Evolutionary conservation across 2,797 vertebrate species (phyloP).

Genomic region (Etheostoma nigrum): DNA sequence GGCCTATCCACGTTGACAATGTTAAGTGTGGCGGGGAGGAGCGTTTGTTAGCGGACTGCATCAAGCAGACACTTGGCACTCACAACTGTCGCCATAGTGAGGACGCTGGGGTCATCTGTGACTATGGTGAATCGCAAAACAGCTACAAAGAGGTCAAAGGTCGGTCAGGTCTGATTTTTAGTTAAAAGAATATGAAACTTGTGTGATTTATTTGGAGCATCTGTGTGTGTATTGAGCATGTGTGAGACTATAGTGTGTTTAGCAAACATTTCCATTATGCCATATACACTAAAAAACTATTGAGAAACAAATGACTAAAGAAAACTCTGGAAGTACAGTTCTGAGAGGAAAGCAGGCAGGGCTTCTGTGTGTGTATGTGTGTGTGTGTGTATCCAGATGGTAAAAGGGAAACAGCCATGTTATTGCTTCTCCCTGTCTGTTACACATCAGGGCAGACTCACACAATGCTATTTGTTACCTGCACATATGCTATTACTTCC

Average conservation of each 20-base stretch:
- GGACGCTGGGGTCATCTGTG: conserved; percentile 96
- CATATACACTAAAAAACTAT: conserved; percentile 41
- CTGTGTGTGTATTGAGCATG: background rate
- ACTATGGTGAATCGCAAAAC: conserved; percentile 84
- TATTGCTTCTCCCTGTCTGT: conserved; percentile 68
- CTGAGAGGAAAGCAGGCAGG: conserved; percentile 1
- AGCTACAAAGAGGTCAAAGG: conserved; percentile 78
- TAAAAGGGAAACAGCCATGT: conserved; percentile 59
- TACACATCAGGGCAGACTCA: conserved; percentile 52
- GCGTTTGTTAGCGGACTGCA: conserved; percentile 90
- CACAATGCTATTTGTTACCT: conserved; percentile 57
- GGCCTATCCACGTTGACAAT: conserved; percentile 95
- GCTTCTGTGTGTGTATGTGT: conserved; percentile 18
- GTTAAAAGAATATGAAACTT: background rate
- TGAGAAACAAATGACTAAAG: conserved; percentile 41
- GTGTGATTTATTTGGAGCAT: conserved; percentile 15
- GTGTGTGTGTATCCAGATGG: conserved; percentile 63
- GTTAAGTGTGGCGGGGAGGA: conserved; percentile 93
- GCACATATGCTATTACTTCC: conserved; percentile 58
- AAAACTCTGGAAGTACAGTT: conserved; percentile 8
- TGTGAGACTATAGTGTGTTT: conserved; percentile 43
- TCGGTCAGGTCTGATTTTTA: conserved; percentile 47
- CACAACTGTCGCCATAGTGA: conserved; percentile 98
- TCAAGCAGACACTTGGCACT: conserved; percentile 91
- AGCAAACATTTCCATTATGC: conserved; percentile 49